Evolutionary conservation across 1,140 invertebrate genomes (phyloP).

Genomic region (Wasmannia auropunctata): DNA sequence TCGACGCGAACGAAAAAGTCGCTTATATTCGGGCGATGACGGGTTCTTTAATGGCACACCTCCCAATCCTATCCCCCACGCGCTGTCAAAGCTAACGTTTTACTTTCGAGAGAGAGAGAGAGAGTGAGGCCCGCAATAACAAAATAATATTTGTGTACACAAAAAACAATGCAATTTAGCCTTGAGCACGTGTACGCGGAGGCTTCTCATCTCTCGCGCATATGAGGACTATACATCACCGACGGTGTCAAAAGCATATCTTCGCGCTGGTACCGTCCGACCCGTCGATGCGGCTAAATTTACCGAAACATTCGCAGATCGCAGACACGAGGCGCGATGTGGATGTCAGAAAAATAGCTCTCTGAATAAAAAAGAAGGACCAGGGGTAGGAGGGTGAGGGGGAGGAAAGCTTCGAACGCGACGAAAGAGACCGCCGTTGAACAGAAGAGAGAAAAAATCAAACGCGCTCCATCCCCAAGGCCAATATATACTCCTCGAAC

Average conservation of each 20-base stretch:
- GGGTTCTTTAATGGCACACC: background rate
- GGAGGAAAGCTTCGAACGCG: background rate
- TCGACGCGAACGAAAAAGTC: constrained; percentile 13
- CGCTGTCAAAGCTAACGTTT: background rate
- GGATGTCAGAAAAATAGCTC: constrained; percentile 19
- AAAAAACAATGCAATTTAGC: constrained; percentile 54
- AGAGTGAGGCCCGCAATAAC: constrained; percentile 19
- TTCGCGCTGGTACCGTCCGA: constrained; percentile 12
- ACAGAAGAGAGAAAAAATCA: background rate
- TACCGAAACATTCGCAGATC: constrained; percentile 43
- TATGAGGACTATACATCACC: constrained; percentile 52
- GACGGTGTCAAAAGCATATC: constrained; percentile 54
- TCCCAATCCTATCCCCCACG: background rate
- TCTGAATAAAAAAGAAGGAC: constrained; percentile 1
- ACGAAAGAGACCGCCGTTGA: background rate
- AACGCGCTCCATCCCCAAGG: background rate
- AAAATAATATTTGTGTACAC: constrained; percentile 55
- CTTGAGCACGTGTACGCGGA: constrained; percentile 18
- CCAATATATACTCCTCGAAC: background rate
- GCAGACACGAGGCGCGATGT: constrained; percentile 21
- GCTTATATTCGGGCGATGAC: background rate
- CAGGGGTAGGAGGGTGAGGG: too few species aligned
- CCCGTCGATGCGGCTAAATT: constrained; percentile 46
- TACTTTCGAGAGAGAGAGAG: too few species aligned
- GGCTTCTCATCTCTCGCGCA: constrained; percentile 28